Conservation (phyloP, 2,888 invertebrate species). For the Perizoma flavofasciatum region DNA sequence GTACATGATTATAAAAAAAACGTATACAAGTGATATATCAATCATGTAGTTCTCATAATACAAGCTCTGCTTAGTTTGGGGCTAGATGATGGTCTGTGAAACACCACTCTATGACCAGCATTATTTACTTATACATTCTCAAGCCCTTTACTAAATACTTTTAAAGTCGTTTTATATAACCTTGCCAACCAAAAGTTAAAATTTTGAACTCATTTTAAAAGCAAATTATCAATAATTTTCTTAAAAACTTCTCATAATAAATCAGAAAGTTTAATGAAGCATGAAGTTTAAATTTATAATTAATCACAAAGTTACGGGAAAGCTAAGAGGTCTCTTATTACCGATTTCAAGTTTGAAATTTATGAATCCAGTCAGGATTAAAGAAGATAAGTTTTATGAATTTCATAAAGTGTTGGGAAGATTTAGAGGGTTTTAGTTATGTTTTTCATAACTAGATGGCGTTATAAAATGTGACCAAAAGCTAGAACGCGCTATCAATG, state of each 20-base stretch:
- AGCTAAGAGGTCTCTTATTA: conserved; percentile 12
- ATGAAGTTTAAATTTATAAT: conserved; percentile 29
- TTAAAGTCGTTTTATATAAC: background rate
- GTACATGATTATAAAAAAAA: too few relatives aligned
- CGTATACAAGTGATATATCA: too few relatives aligned
- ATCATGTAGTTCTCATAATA: too few relatives aligned
- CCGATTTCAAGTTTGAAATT: conserved; percentile 14
- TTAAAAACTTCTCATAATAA: conserved; percentile 19
- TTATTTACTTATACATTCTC: background rate
- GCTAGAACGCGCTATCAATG: too few relatives aligned
- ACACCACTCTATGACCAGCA: too few relatives aligned
- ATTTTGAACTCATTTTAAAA: too few relatives aligned
- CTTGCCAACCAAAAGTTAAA: conserved; percentile 2
- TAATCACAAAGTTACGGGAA: conserved; percentile 17
- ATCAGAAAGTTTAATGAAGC: conserved; percentile 26
- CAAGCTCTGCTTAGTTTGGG: too few relatives aligned
- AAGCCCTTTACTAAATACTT: background rate
- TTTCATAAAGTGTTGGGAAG: too few relatives aligned
- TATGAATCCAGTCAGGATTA: conserved; percentile 10
- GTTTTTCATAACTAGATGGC: too few relatives aligned
- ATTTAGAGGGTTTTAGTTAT: too few relatives aligned
- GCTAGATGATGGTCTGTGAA: too few relatives aligned
- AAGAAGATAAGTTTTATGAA: conserved; percentile 9
- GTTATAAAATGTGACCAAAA: too few relatives aligned
- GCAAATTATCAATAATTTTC: conserved; percentile 13